Base-by-base conservation (phyloP, 2,113 vertebrate genomes). In the Lampris megalopsis region DNA sequence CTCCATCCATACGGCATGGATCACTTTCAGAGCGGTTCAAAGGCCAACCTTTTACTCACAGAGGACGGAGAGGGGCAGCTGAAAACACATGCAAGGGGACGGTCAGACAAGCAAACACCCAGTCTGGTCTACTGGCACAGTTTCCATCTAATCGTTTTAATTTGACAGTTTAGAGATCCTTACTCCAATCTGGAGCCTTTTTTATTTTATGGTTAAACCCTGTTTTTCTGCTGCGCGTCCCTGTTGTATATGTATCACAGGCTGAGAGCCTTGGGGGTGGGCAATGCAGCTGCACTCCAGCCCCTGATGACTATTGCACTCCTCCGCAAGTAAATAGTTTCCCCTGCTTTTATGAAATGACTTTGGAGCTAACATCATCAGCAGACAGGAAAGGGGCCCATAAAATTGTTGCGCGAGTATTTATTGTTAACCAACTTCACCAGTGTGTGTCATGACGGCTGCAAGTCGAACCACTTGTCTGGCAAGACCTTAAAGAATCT, bases 11-110 rank as follows among this genome's bases (percentile, higher is more conserved):
- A 93, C 84, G 79, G 86, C 88, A 87, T 84, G 86, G 92, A 91
- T 93, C 90, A 91, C 86, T 92, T 92, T 92, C 92, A 93, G 87
- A 82, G 78, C 58, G 73, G 92, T 93, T 93, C 92, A 93, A 93
- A 93, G 92, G 91, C 91, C 92, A 91, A 79, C 71, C 86, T 91
- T 91, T 90, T 90, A 79, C 89, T 89, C 88, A 73, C 80, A 89
- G 86, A 86, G 86, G 84, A 89, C 79, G 69, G 74, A 89, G 78
- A 83, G 80, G 81, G 88, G 88, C 90, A 90, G 91, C 90, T 91
- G 89, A 77, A 82, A 93, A 92, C 91, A 89, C 83, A 90, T 77
- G 79, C 79, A 43, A 24, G 70, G 41, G 24, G 63, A 62, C 68
- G 81, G 54, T 85, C 82, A 73, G 78, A 83, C 82, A 82, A 38